phyloP scores from a whole-genome alignment of 2,888 invertebrate genomes.

The Timema cristinae region DNA sequence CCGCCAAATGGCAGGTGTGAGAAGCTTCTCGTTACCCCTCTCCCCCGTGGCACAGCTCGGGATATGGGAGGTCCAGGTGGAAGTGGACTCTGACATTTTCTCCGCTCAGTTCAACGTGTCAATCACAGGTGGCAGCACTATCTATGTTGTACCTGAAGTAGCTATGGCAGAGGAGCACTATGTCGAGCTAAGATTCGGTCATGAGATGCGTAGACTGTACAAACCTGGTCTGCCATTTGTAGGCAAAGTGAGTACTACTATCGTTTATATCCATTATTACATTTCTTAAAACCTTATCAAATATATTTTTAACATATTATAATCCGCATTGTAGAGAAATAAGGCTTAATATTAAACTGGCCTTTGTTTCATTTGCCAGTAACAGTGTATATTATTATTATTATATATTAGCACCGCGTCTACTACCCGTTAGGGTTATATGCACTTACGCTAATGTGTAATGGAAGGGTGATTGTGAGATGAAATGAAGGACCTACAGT shows the following conservation, averaged over 20 bases:
- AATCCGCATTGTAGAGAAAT: neutral
- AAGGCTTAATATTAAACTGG: too few relatives aligned
- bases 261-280: neutral
- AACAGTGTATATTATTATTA: too few relatives aligned
- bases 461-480: too few relatives aligned
- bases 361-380: too few relatives aligned
- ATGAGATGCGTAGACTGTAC: constrained; percentile 60
- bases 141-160: constrained; percentile 51
- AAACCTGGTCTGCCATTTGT: constrained; percentile 64
- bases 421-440: too few relatives aligned
- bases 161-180: constrained; percentile 65
- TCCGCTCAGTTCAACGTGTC: constrained; percentile 49
- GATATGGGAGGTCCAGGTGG: constrained; percentile 55
- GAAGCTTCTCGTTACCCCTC: constrained; percentile 53
- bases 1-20: constrained; percentile 50
- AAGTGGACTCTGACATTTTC: constrained; percentile 53
- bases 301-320: neutral
- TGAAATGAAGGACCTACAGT: too few relatives aligned
- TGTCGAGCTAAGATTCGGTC: constrained; percentile 60
- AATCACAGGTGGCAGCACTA: constrained; percentile 35
- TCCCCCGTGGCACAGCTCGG: constrained; percentile 56
- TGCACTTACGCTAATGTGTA: too few relatives aligned
- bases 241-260: constrained; percentile 50
- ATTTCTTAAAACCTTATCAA: neutral
- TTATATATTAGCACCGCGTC: too few relatives aligned